These are phyloP conservation scores for Cerceris ruficornis DNA, from an alignment of 2,888 invertebrate genomes.

Conservation along the genomic window DNA sequence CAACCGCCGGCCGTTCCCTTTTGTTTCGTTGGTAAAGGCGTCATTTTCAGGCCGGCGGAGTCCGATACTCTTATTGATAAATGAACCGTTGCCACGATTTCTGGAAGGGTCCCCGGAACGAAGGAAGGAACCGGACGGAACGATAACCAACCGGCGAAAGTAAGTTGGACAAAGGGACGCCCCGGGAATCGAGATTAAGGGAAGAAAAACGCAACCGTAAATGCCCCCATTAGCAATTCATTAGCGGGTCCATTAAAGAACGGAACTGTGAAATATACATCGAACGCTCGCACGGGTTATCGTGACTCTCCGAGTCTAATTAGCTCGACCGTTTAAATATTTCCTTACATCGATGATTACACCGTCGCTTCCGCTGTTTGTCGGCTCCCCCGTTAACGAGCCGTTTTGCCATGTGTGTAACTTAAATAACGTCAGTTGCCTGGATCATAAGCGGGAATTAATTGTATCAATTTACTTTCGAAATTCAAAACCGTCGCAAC, in stretches of 20 bases:
- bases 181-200: slow-evolving; percentile 14
- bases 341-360: slow-evolving; percentile 55
- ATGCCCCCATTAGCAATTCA: slow-evolving; percentile 55
- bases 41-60: slow-evolving; percentile 34
- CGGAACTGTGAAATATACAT: slow-evolving; percentile 46
- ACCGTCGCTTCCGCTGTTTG: slow-evolving; percentile 15
- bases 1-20: slow-evolving; percentile 26
- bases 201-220: slow-evolving; percentile 47
- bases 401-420: background rate
- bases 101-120: slow-evolving; percentile 15
- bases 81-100: slow-evolving; percentile 40
- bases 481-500: slow-evolving; percentile 24
- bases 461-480: slow-evolving; percentile 43
- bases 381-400: slow-evolving; percentile 19
- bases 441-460: slow-evolving; percentile 22
- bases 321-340: slow-evolving; percentile 58
- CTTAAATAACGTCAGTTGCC: slow-evolving; percentile 1
- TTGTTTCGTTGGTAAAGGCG: slow-evolving; percentile 41
- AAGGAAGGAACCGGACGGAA: slow-evolving; percentile 5
- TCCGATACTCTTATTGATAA: slow-evolving; percentile 53
- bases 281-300: slow-evolving; percentile 47
- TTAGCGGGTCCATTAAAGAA: slow-evolving; percentile 58
- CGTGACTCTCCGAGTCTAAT: slow-evolving; percentile 55
- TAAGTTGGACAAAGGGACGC: slow-evolving; percentile 9
- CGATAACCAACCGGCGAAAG: slow-evolving; percentile 24